Evolutionary conservation across 1,140 invertebrate species (phyloP).

Genomic region (Caenorhabditis tropicalis): DNA sequence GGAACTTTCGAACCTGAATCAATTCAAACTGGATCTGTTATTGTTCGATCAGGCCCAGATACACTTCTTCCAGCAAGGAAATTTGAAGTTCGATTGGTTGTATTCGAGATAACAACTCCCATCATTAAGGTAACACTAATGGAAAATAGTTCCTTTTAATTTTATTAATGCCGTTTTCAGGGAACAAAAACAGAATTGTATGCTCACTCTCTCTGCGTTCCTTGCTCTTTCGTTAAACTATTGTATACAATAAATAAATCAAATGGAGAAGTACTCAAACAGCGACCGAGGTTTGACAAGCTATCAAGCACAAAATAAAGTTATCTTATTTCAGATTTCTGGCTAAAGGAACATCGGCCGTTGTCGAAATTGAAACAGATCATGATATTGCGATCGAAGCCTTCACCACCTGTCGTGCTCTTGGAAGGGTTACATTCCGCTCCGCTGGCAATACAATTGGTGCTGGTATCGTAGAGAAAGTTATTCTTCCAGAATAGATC

Average conservation of each 20-base stretch:
- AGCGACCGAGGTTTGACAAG: slow-evolving; percentile 62
- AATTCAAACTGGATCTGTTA: slow-evolving; percentile 78
- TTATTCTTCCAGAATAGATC: slow-evolving; percentile 26
- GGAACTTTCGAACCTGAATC: slow-evolving; percentile 81
- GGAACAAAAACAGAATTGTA: slow-evolving; percentile 78
- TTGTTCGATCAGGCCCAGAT: slow-evolving; percentile 72
- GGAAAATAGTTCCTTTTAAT: background rate
- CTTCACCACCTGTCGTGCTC: slow-evolving; percentile 56
- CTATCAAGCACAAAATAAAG: no score
- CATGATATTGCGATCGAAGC: slow-evolving; percentile 57
- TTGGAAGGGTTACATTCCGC: slow-evolving; percentile 62
- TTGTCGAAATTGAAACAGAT: slow-evolving; percentile 64
- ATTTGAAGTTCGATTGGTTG: slow-evolving; percentile 88
- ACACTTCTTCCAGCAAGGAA: slow-evolving; percentile 82
- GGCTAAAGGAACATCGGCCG: slow-evolving; percentile 54
- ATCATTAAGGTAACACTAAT: slow-evolving; percentile 80
- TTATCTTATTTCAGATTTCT: slow-evolving; percentile 28
- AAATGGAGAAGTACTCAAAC: slow-evolving; percentile 64
- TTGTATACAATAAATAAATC: slow-evolving; percentile 75
- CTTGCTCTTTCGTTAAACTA: slow-evolving; percentile 85
- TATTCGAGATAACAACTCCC: slow-evolving; percentile 89
- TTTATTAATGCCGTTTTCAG: background rate
- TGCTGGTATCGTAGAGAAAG: slow-evolving; percentile 62
- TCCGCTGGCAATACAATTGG: slow-evolving; percentile 61
- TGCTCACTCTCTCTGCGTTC: slow-evolving; percentile 76